phyloP scores from a whole-genome alignment of 2,888 invertebrate genomes.

The Oligia fasciuncula region DNA sequence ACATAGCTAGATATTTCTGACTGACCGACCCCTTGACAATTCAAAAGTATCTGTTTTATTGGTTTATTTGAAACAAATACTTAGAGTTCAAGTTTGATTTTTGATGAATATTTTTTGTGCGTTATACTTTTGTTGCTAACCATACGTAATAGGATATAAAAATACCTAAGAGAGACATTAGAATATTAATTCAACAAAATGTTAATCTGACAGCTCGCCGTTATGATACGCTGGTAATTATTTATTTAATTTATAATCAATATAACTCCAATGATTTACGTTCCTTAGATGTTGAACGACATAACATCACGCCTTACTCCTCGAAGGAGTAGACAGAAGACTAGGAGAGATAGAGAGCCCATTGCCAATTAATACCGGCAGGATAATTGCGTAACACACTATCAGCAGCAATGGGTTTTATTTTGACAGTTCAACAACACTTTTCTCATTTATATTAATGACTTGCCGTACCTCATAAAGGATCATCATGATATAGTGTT shows the following conservation, averaged over 20 bases:
- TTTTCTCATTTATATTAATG: no score
- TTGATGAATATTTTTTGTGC: not conserved
- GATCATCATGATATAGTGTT: no score
- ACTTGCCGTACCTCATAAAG: no score
- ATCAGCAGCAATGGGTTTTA: no score
- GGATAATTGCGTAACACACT: no score
- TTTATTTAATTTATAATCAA: slow-evolving; percentile 54
- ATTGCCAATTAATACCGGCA: no score
- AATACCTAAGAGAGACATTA: slow-evolving; percentile 56
- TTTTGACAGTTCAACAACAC: no score
- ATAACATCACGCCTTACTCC: not conserved
- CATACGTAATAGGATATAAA: slow-evolving; percentile 60
- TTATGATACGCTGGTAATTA: slow-evolving; percentile 52
- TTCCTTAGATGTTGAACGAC: not conserved
- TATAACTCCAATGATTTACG: slow-evolving; percentile 31
- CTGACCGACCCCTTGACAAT: not conserved
- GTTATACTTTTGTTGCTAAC: slow-evolving; percentile 39
- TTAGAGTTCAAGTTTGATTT: not conserved
- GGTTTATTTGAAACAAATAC: not conserved
- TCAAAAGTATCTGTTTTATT: not conserved
- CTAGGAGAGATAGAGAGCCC: no score
- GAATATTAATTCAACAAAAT: slow-evolving; percentile 54
- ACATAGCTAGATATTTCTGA: not conserved
- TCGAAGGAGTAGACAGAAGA: not conserved
- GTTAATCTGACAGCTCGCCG: slow-evolving; percentile 60